A percentile compares a stretch with the other conserved stretches of the same genome.
phyloP scores from a whole-genome alignment of 2,113 vertebrate genomes.

The Chrysemys picta region DNA sequence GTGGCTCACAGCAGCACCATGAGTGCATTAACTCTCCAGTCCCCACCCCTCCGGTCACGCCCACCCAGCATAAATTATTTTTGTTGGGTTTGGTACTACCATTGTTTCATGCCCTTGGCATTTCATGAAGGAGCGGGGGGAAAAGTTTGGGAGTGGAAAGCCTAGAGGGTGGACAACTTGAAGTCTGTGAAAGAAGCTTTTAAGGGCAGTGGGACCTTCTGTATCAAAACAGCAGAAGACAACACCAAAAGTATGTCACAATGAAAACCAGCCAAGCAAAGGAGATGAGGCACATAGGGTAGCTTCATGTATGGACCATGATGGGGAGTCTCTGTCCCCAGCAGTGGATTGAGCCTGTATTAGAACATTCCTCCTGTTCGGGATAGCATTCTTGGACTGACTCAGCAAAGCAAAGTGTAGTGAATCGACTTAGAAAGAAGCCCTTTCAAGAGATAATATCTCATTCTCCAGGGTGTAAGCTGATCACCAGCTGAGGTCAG shows the following conservation, averaged over 20 bases:
- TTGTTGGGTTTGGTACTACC: neutral
- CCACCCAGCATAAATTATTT: neutral
- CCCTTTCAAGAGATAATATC: neutral
- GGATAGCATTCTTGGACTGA: fast-evolving
- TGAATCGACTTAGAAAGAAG: neutral
- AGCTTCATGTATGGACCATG: fast-evolving
- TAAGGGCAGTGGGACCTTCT: neutral
- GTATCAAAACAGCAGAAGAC: neutral
- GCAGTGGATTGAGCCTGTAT: neutral
- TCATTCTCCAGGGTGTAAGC: fast-evolving
- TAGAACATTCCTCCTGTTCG: neutral
- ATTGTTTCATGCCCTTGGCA: neutral
- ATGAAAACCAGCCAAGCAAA: neutral
- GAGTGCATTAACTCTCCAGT: neutral
- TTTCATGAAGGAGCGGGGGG: fast-evolving
- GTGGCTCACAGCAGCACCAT: neutral
- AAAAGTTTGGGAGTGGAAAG: neutral
- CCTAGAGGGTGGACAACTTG: neutral
- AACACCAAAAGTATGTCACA: neutral
- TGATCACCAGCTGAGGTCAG: fast-evolving
- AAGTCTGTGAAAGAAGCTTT: neutral
- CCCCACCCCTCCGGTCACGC: neutral
- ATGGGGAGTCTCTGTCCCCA: neutral
- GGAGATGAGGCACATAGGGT: neutral
- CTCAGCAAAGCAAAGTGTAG: neutral